phyloP scores from a whole-genome alignment of 2,113 vertebrate genomes.

The Otolemur garnettii region DNA sequence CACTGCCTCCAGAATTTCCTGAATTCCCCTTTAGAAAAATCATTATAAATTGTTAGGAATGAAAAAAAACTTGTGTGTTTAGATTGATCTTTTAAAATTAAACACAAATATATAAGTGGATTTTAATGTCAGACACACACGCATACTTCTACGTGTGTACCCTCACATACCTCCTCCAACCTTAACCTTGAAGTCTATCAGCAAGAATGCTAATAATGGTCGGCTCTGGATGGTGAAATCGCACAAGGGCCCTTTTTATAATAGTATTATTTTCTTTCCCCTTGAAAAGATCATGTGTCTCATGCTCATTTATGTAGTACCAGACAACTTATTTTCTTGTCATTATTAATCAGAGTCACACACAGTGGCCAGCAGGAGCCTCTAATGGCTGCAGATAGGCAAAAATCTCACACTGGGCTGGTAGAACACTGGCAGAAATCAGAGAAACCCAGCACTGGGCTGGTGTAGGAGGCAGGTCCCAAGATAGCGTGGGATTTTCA shows the following conservation, averaged over 20 bases:
- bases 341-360: constrained; percentile 6
- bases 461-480: neutral
- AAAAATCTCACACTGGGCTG: neutral
- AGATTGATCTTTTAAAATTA: neutral
- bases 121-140: neutral
- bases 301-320: neutral
- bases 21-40: neutral
- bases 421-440: neutral
- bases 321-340: constrained; percentile 18
- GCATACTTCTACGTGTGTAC: neutral
- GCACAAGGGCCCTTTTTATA: neutral
- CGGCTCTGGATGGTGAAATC: neutral
- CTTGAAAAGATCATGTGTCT: neutral
- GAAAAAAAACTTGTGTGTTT: neutral
- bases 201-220: neutral
- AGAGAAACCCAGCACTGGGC: neutral
- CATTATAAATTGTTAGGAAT: neutral
- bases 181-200: neutral
- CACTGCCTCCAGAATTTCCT: neutral
- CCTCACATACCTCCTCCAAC: neutral
- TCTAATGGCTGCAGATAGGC: neutral
- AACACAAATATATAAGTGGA: neutral
- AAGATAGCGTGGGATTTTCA: neutral
- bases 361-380: neutral
- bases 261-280: neutral